These are phyloP conservation scores for Erinaceus europaeus DNA, from an alignment of 2,113 vertebrate genomes.

Conservation along the genomic window DNA sequence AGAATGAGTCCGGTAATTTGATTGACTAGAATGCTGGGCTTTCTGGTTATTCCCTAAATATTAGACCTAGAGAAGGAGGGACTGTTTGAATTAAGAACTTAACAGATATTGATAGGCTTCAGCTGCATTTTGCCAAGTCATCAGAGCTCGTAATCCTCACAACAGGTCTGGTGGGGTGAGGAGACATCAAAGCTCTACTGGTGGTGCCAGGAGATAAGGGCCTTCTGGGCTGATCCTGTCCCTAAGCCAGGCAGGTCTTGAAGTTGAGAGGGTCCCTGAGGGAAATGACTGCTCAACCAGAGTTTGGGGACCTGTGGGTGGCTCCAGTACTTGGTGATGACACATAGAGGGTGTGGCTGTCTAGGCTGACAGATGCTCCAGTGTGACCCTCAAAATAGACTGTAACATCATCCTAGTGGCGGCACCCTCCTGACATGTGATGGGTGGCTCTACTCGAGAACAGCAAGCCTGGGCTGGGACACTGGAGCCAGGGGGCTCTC, in stretches of 20 bases:
- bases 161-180: conserved; percentile 16
- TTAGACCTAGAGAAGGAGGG: not conserved
- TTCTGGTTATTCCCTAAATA: not conserved
- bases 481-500: not conserved
- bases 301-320: conserved; percentile 43
- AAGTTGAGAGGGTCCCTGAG: conserved; percentile 3
- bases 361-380: conserved; percentile 67
- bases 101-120: not conserved
- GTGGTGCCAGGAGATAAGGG: conserved; percentile 59
- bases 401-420: conserved; percentile 69
- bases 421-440: conserved; percentile 61
- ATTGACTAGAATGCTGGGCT: not conserved
- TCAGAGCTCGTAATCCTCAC: conserved; percentile 14
- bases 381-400: conserved; percentile 77
- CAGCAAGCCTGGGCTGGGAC: conserved; percentile 42
- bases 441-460: conserved; percentile 56
- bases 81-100: not conserved
- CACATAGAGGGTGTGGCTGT: conserved; percentile 66
- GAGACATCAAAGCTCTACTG: conserved; percentile 6
- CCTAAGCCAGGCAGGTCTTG: not conserved
- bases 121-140: conserved; percentile 54
- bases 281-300: not conserved
- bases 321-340: conserved; percentile 60
- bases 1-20: conserved; percentile 3
- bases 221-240: not conserved